A percentile compares a stretch with the other conserved stretches of the same genome.
phyloP scores from a whole-genome alignment of 2,888 invertebrate genomes.

The Corythucha ciliata region DNA sequence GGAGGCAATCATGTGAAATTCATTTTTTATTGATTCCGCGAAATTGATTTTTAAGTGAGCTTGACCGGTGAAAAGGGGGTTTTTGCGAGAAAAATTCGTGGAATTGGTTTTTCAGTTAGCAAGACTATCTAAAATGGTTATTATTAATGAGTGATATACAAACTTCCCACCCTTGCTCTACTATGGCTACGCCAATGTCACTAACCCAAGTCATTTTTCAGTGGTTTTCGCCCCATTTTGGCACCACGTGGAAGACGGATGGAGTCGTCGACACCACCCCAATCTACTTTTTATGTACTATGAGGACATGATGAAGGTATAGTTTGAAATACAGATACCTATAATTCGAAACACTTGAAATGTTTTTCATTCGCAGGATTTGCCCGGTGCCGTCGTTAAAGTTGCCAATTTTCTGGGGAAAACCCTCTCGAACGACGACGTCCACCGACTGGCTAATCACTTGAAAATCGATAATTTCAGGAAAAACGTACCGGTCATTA shows the following conservation, averaged over 20 bases:
- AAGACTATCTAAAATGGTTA: too few species aligned
- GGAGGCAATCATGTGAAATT: too few species aligned
- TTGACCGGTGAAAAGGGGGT: too few species aligned
- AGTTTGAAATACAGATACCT: too few species aligned
- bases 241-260: conserved; percentile 68
- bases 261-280: conserved; percentile 53
- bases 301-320: conserved; percentile 63
- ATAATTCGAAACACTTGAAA: too few species aligned
- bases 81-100: too few species aligned
- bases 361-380: conserved; percentile 37
- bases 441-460: conserved; percentile 56
- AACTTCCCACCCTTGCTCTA: too few species aligned
- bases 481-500: conserved; percentile 69
- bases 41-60: too few species aligned
- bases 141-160: too few species aligned
- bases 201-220: conserved; percentile 19
- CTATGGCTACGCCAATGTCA: too few species aligned
- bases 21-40: too few species aligned
- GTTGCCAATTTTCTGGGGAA: conserved; percentile 56
- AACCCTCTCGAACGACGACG: conserved; percentile 48
- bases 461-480: conserved; percentile 74
- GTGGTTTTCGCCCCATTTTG: conserved; percentile 52
- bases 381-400: conserved; percentile 42
- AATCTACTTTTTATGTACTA: conserved; percentile 70
- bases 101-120: too few species aligned